These are phyloP conservation scores for Ephialtes manifestator DNA, from an alignment of 2,888 invertebrate species.

Conservation along the genomic window DNA sequence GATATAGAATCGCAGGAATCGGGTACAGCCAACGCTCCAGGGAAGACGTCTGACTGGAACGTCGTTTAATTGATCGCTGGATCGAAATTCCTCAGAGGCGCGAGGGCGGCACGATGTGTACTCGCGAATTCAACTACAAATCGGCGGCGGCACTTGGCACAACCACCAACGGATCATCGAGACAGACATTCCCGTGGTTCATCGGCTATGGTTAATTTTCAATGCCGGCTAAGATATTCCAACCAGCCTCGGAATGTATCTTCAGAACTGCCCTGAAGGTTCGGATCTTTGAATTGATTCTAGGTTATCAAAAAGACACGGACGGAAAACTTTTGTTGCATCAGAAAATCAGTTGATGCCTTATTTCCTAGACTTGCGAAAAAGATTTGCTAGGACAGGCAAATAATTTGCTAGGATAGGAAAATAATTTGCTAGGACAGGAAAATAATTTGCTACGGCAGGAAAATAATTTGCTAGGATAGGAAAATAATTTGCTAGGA, in stretches of 20 bases:
- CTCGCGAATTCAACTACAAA: slow-evolving; percentile 26
- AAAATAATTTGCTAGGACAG: too few relatives aligned
- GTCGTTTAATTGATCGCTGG: slow-evolving; percentile 84
- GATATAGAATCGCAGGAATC: slow-evolving; percentile 46
- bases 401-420: too few relatives aligned
- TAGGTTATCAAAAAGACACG: too few relatives aligned
- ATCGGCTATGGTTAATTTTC: slow-evolving; percentile 36
- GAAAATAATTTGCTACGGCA: too few relatives aligned
- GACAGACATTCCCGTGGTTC: neutral
- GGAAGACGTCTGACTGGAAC: slow-evolving; percentile 78
- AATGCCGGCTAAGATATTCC: slow-evolving; percentile 41
- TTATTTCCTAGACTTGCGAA: too few relatives aligned
- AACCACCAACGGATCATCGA: slow-evolving; percentile 15
- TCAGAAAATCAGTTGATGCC: too few relatives aligned
- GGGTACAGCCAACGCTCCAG: slow-evolving; percentile 69
- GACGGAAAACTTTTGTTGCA: too few relatives aligned
- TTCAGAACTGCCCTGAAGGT: too few relatives aligned
- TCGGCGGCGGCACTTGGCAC: slow-evolving; percentile 15
- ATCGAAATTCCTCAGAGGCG: slow-evolving; percentile 82
- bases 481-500: too few relatives aligned
- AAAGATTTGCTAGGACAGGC: too few relatives aligned
- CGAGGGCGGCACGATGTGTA: slow-evolving; percentile 55
- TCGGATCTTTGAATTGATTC: too few relatives aligned
- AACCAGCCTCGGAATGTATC: neutral
- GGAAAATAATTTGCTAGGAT: too few relatives aligned